Conservation (phyloP, 2,113 vertebrate species). For the Microtus richardsoni region DNA sequence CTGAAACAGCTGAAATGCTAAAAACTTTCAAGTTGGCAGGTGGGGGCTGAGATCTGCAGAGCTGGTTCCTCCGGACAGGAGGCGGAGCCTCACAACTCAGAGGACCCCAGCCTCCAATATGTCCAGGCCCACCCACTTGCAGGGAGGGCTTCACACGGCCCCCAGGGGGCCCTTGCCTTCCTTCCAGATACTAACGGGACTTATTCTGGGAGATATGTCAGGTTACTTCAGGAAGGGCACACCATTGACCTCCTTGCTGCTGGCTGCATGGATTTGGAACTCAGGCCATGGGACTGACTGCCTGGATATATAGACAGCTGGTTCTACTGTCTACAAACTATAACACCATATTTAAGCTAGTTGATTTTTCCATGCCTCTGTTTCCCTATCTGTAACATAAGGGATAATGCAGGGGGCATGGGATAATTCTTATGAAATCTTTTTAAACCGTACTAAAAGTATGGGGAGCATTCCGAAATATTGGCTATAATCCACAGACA, state of each 20-base stretch:
- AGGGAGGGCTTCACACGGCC: background rate
- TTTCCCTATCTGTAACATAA: constrained; percentile 34
- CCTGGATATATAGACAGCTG: background rate
- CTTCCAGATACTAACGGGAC: background rate
- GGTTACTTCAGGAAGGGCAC: background rate
- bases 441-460: background rate
- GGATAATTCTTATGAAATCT: background rate
- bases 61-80: constrained; percentile 60
- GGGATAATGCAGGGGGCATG: background rate
- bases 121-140: background rate
- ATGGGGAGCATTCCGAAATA: background rate
- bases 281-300: background rate
- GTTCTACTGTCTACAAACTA: background rate
- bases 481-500: background rate
- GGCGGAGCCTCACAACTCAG: constrained; percentile 46
- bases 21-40: constrained; percentile 80
- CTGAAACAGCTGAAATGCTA: constrained; percentile 80
- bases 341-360: background rate
- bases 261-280: background rate
- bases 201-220: background rate
- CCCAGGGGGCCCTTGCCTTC: background rate
- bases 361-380: background rate
- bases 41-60: constrained; percentile 70
- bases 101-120: background rate
- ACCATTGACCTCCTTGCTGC: background rate